Conservation (phyloP, 2,113 vertebrate species). For the Eretmodus cyanostictus region DNA sequence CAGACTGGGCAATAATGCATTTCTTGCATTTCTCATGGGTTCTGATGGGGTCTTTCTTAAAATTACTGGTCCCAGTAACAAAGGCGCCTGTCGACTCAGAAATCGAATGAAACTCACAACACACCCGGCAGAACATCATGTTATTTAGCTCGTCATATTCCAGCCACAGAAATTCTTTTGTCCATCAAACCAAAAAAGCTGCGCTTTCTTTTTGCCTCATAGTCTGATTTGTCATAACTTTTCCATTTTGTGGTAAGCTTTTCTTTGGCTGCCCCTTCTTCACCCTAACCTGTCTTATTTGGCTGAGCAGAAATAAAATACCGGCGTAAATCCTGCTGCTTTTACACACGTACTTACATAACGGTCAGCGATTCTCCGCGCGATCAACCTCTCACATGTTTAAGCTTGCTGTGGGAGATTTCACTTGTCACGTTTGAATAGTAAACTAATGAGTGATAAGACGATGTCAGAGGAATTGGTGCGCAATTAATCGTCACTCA, state of each 20-base stretch:
- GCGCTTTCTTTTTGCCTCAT: accelerated
- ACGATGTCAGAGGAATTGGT: background rate
- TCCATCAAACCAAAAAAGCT: too few relatives aligned
- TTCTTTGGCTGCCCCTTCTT: background rate
- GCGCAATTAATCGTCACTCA: background rate
- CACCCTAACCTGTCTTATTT: background rate
- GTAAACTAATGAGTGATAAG: background rate
- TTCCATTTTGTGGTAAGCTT: accelerated
- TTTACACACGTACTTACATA: background rate
- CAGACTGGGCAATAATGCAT: too few relatives aligned
- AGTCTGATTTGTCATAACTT: accelerated
- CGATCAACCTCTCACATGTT: accelerated
- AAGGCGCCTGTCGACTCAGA: too few relatives aligned
- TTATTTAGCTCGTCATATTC: too few relatives aligned
- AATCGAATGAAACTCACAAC: too few relatives aligned
- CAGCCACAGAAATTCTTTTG: too few relatives aligned
- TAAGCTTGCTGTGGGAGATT: background rate
- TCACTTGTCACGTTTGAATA: accelerated
- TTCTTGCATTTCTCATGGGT: too few relatives aligned
- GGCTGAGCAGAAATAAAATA: background rate
- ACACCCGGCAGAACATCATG: too few relatives aligned
- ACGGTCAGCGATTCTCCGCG: accelerated
- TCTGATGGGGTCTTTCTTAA: too few relatives aligned
- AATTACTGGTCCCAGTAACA: too few relatives aligned
- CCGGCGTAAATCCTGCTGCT: accelerated